Evolutionary conservation across 2,797 vertebrate genomes (phyloP).

Genomic region (Sphenopsis melanotis): DNA sequence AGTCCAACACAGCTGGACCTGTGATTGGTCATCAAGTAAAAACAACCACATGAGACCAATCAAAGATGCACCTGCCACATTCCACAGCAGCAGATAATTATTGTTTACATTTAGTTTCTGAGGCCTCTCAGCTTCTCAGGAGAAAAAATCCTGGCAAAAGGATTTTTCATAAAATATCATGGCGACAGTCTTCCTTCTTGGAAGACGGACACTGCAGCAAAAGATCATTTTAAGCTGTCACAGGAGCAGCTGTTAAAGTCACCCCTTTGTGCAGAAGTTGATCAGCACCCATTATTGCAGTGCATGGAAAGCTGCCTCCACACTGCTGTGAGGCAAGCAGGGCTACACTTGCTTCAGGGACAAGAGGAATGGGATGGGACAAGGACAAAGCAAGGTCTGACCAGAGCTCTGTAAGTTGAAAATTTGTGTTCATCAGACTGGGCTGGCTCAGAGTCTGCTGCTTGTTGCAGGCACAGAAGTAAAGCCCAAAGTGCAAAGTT

Average conservation of each 20-base stretch:
- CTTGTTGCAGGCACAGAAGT: not conserved
- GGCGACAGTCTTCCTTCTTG: not conserved
- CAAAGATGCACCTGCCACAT: too few species aligned
- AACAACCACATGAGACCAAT: too few species aligned
- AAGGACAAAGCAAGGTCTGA: not conserved
- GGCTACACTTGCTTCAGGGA: not conserved
- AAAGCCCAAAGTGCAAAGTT: not conserved
- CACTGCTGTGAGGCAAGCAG: not conserved
- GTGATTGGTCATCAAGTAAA: too few species aligned
- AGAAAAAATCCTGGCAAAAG: too few species aligned
- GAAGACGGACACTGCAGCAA: not conserved
- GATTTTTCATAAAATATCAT: too few species aligned
- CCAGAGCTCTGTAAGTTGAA: not conserved
- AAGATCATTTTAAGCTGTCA: not conserved
- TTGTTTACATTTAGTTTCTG: too few species aligned
- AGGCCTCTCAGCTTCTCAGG: too few species aligned
- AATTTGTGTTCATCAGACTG: not conserved
- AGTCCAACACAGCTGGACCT: too few species aligned
- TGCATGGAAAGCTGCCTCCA: not conserved
- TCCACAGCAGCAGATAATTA: too few species aligned
- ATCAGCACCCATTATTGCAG: not conserved
- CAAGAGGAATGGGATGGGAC: not conserved
- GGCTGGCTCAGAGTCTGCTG: not conserved
- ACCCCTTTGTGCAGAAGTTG: not conserved
- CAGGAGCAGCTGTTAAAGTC: not conserved